Conservation (phyloP, 2,888 invertebrate species). For the Tetragonisca angustula region DNA sequence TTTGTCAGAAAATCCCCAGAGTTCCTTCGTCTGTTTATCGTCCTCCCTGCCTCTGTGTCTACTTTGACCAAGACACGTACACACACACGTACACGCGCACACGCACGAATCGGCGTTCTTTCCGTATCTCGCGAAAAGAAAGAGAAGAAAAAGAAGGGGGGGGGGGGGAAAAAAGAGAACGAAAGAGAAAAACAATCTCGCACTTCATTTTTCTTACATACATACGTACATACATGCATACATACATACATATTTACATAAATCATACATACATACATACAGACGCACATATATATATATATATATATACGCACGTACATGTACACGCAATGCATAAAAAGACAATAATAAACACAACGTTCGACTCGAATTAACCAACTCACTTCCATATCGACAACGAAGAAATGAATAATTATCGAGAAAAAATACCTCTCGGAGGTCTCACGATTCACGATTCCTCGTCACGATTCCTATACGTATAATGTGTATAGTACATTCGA, state of each 20-base stretch:
- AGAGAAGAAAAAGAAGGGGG: neutral
- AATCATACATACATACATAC: no score
- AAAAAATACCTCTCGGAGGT: slow-evolving; percentile 45
- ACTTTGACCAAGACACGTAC: neutral
- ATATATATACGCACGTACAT: neutral
- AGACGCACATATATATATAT: no score
- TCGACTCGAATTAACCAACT: slow-evolving; percentile 20
- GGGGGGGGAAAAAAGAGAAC: no score
- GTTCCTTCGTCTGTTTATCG: slow-evolving; percentile 66
- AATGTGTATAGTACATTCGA: neutral
- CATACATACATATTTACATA: no score
- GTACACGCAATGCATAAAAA: neutral
- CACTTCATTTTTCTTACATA: slow-evolving; percentile 28
- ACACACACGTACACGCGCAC: slow-evolving; percentile 10
- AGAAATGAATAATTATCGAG: no score
- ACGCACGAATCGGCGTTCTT: slow-evolving; percentile 31
- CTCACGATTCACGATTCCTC: slow-evolving; percentile 21
- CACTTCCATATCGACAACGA: slow-evolving; percentile 11
- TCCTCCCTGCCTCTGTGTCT: slow-evolving; percentile 16
- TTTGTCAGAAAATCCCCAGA: slow-evolving; percentile 84
- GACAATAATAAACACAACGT: neutral
- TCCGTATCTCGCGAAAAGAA: slow-evolving; percentile 6
- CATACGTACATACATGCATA: neutral
- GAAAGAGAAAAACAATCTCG: slow-evolving; percentile 1
- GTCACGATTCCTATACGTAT: no score